Percentiles rank a stretch among this genome's conserved stretches.
phyloP scores from a whole-genome alignment of 2,888 invertebrate species.

The Zele albiditarsus region DNA sequence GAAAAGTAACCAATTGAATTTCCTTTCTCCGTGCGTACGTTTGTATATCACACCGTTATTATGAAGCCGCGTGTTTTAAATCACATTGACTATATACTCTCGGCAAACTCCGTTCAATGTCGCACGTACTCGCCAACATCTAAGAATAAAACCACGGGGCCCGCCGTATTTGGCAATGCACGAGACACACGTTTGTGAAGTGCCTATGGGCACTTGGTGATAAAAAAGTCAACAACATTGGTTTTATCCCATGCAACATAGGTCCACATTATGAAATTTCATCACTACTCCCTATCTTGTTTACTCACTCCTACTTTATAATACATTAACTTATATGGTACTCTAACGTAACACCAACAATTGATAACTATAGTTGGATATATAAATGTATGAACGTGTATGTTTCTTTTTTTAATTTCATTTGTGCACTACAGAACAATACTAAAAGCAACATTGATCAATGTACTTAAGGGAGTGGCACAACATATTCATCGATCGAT shows the following conservation, averaged over 20 bases:
- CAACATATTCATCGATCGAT: slow-evolving; percentile 29
- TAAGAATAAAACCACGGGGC: slow-evolving; percentile 69
- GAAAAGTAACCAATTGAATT: slow-evolving; percentile 21
- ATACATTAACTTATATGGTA: background rate
- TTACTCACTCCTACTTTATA: too few relatives aligned
- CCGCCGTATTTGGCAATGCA: slow-evolving; percentile 72
- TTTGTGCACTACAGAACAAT: background rate
- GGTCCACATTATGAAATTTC: slow-evolving; percentile 1
- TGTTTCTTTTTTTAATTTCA: background rate
- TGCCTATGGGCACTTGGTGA: slow-evolving; percentile 52
- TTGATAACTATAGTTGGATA: too few relatives aligned
- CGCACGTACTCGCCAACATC: slow-evolving; percentile 64
- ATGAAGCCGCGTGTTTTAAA: slow-evolving; percentile 37
- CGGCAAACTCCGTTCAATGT: slow-evolving; percentile 59
- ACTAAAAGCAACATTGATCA: slow-evolving; percentile 23
- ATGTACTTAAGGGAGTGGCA: slow-evolving; percentile 33
- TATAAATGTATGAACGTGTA: background rate
- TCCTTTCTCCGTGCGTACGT: slow-evolving; percentile 28
- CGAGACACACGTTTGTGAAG: slow-evolving; percentile 48
- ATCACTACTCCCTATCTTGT: background rate
- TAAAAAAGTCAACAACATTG: slow-evolving; percentile 31
- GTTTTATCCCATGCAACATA: slow-evolving; percentile 14
- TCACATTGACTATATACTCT: slow-evolving; percentile 42
- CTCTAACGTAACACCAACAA: background rate
- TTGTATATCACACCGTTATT: slow-evolving; percentile 38